Percentiles rank a stretch among this genome's conserved stretches.
These are phyloP conservation scores for Equus quagga DNA, from an alignment of 2,113 vertebrate species.

Conservation along the genomic window DNA sequence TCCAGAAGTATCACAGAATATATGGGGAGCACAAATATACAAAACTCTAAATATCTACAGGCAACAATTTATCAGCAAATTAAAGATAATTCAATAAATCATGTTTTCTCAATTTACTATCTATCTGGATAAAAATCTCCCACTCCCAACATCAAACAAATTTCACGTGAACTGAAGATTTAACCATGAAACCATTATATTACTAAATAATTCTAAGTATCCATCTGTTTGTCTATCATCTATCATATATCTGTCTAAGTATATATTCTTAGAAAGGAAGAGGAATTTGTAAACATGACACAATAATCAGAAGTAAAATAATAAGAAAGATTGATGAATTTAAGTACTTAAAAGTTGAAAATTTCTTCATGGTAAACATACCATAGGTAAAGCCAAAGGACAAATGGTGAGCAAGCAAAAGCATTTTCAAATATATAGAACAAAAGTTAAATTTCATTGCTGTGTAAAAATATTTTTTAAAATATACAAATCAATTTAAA, in stretches of 20 bases:
- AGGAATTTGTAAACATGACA: neutral
- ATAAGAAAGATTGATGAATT: neutral
- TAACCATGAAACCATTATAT: neutral
- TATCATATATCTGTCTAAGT: neutral
- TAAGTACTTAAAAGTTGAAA: neutral
- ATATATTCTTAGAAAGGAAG: neutral
- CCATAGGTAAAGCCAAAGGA: neutral
- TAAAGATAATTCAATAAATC: neutral
- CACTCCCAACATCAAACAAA: neutral
- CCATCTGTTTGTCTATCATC: neutral
- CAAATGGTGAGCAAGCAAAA: neutral
- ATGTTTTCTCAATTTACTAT: neutral
- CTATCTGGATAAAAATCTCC: neutral
- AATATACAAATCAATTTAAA: neutral
- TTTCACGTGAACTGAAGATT: neutral
- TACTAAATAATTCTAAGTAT: neutral
- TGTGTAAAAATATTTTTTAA: neutral
- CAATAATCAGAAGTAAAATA: neutral
- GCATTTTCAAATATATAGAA: neutral
- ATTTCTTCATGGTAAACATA: neutral
- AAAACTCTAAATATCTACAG: neutral
- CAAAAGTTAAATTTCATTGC: neutral
- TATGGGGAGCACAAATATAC: neutral
- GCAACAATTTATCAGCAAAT: neutral
- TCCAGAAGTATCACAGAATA: neutral